Base-by-base conservation (phyloP, 2,888 invertebrate genomes). In the Zygogramma bicolorata region DNA sequence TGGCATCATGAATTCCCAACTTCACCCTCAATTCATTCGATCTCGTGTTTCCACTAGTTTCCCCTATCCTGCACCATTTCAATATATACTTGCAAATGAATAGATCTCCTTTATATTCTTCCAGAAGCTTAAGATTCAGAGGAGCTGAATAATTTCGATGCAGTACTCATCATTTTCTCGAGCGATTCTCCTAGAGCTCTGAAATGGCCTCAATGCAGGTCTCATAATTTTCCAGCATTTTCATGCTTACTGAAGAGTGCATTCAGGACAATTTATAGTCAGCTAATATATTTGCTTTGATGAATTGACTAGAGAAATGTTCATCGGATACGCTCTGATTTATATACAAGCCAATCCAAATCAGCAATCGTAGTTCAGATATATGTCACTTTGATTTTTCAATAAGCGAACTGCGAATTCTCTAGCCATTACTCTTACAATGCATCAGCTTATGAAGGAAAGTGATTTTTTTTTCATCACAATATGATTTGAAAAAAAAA, bases 211-310 rank as follows among this genome's bases (percentile, higher is more conserved):
- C 59, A 22, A 57, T 73, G 73, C 70, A 70, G 70, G 46, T 53
- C 53, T 34, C 46, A 61, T 68, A 70, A 67, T 73, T 73, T 70
- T 73, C 73, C 65, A 46, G 67, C 73, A 73, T 73, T 73, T 73
- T 68, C 73, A 70, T 73, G 73, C 73, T 73, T 65, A 73, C 67
- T 70, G 73, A 70, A 70, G 65, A 27, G 70, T 68, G 58, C 63
- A 73, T 68, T 67, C 31, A 38, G 59, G 60, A 69, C 69, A 73
- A 73, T 73, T 73, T 70, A 66, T 73, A n/a, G 53, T 53, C 62
- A 60, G 62, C 70, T 63, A 73, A 59, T 73, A 70, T 57, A 73
- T 66, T 67, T 70, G 58, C 69, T 59, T 42, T 67, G 46, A 73
- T 70, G 57, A 70, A 73, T 63, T 61, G 67, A 67, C 68, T 70